Evolutionary conservation across 2,113 vertebrate species (phyloP), one percentile per base, ranked within the genome.

Genomic region (Microtus richardsoni): DNA sequence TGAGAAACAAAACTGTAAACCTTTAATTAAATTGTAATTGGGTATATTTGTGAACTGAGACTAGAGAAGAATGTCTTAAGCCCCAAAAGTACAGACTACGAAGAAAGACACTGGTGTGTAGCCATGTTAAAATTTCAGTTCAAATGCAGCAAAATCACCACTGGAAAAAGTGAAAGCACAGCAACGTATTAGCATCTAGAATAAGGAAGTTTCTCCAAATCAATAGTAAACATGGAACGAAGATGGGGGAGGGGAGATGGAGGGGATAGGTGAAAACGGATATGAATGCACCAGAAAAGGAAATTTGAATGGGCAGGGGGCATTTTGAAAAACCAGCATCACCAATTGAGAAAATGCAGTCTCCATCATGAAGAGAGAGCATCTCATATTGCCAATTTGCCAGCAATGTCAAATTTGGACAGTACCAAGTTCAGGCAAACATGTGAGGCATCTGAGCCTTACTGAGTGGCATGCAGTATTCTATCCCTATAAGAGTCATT

Each of bases 241-340:
- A 30, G 13, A 84, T 70, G 14, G 12, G 21, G 49, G 47, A n/a
- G 10, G 4, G 19, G 5, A 7, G 7, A 5, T 58, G 19, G 4
- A n/a, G 28, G 10, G 5, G 2, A 44, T n/a, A 1, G 10, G 9
- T 62, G 16, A 1, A 41, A 10, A n/a, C 0, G 5, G 54, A 5
- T 28, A 7, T 70, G 36, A 87, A 60, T 39, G 44, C 28, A 47
- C 11, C 11, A 24, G 47, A 74, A 71, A 28, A 52, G 39, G 19
- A n/a, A 14, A 0, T 54, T 2, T 89, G 62, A 89, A 44, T 60
- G 26, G 36, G 33, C 36, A 79, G 6, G 10, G 77, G 73, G 33
- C 6, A 33, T 1, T 11, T 36, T 36, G 47, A 49, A 64, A 89
- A 52, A 1, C 11, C 64, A 73, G 60, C 5, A 49, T 88, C 54